Evolutionary conservation across 2,888 invertebrate species (phyloP), one percentile per base, ranked within the genome.

Genomic region (Drosophila kambysellisi): DNA sequence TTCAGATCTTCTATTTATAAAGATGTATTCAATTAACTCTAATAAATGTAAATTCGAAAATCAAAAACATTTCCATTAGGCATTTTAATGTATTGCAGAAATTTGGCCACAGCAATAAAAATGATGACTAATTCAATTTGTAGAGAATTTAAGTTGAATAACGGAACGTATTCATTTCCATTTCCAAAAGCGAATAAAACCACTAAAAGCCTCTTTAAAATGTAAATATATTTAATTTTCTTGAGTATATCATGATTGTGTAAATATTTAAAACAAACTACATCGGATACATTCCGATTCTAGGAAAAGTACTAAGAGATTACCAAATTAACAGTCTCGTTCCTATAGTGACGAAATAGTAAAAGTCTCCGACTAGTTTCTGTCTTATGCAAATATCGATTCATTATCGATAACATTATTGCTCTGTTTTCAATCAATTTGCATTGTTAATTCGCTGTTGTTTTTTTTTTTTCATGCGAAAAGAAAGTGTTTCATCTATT

Each of bases 391-490:
- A 74, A 82, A 82, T 81, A 82, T 72, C 79, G 81, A 71, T 75
- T 75, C 51, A 64, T 77, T 79, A 77, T 79, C 80, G 76, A 76
- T 76, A 76, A 75, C 60, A 68, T 80, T 81, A 81, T 75, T 75
- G 75, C 70, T 77, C 80, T 81, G 80, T 80, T 81, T 79, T 77
- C 59, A 50, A 69, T 59, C 59, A 56, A 80, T 81, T 81, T 75
- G 81, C 79, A 82, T 79, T 72, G 58, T 73, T 72, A 76, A 79
- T 79, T 50, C 37, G 59, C 48, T n/a, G 43, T 25, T n/a, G n/a
- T n/a, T n/a, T n/a, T n/a, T 51, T 15, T 4, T 48, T 20, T 53
- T 41, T n/a, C 51, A 43, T 32, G n/a, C 68, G 60, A 78, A 80
- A 77, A 77, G 80, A 79, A 80, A 80, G 77, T 80, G 80, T 80